phyloP scores from a whole-genome alignment of 30 jellyfish, hydroid and myxozoan species.

The Morbakka virulenta region DNA sequence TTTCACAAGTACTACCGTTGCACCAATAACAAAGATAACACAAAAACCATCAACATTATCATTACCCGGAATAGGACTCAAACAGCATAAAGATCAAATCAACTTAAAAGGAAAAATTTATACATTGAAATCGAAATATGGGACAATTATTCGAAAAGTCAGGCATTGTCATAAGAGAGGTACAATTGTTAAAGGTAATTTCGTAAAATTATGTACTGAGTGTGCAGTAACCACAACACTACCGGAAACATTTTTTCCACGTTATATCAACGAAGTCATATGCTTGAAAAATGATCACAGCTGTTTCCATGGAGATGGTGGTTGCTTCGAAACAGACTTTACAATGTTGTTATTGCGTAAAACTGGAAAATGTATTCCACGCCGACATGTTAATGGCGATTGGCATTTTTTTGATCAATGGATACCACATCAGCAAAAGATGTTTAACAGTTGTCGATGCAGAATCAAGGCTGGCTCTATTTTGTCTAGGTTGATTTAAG shows the following conservation, averaged over 20 bases:
- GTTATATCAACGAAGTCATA: conserved; percentile 52
- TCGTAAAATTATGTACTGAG: conserved; percentile 7
- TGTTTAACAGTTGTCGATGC: conserved; percentile 51
- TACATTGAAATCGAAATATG: neutral
- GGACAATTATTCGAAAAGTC: neutral
- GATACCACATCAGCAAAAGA: conserved; percentile 9
- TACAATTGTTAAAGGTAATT: neutral
- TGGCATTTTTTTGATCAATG: conserved; percentile 41
- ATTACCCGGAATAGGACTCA: too few relatives aligned
- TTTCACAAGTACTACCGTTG: neutral
- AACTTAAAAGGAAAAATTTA: too few relatives aligned
- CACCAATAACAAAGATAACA: neutral
- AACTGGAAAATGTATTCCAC: conserved; percentile 29
- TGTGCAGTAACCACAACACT: conserved; percentile 58
- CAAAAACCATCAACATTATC: too few relatives aligned
- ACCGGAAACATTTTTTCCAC: conserved; percentile 44
- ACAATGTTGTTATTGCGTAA: conserved; percentile 38
- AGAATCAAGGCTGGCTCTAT: conserved; percentile 20
- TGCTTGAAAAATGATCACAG: conserved; percentile 15
- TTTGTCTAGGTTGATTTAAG: neutral
- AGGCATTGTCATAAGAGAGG: neutral
- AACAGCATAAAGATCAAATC: neutral
- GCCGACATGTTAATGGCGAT: neutral
- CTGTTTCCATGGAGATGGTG: conserved; percentile 54
- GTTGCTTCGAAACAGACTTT: conserved; percentile 9